Base-by-base conservation (phyloP, 2,888 invertebrate species). In the Mamestra brassicae region DNA sequence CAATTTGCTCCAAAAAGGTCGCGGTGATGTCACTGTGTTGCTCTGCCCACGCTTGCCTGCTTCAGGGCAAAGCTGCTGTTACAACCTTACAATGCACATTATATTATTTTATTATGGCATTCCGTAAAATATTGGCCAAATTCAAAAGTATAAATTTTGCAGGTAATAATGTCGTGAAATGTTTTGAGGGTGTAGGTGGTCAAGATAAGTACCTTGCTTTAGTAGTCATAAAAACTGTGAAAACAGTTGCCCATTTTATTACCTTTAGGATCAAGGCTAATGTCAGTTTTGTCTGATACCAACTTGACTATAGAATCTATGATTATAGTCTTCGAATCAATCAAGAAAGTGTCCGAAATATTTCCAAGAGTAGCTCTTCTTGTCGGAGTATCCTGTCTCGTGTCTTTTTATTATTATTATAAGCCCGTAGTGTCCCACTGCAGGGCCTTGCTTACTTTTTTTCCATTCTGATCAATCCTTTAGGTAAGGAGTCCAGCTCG, bases 1-100 rank as follows among this genome's bases (percentile, higher is more conserved):
- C 82, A 79, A 76, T 74, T 76, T 69, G 70, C 65, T 67, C 80
- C 83, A 71, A 82, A 82, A 82, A 79, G 76, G 83, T 83, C 71
- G 58, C 47, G 79, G 42, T 80, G 83, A 80, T 83, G 77, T 83
- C 83, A 83, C 63, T 61, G 60, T 60, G 66, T 54, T 57, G 55
- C 26, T 17, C 70, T 26, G 45, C 80, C 83, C 80, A 83, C 80
- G 72, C 55, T 57, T 11, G 34, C 81, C 63, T 47, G 47, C 70
- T 73, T 54, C 65, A 83, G 83, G 77, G 77, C 63, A 47, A 38
- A 71, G 68, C 78, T 70, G 68, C 68, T 42, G 66, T 66, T 70
- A 63, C 74, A 58, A 62, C 77, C 61, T 77, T 72, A 62, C 77
- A 69, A 71, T 80, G 65, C 60, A 71, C 70, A 73, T 81, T 74